Conservation (phyloP, 2,888 invertebrate genomes). For the Steromphala cineraria region DNA sequence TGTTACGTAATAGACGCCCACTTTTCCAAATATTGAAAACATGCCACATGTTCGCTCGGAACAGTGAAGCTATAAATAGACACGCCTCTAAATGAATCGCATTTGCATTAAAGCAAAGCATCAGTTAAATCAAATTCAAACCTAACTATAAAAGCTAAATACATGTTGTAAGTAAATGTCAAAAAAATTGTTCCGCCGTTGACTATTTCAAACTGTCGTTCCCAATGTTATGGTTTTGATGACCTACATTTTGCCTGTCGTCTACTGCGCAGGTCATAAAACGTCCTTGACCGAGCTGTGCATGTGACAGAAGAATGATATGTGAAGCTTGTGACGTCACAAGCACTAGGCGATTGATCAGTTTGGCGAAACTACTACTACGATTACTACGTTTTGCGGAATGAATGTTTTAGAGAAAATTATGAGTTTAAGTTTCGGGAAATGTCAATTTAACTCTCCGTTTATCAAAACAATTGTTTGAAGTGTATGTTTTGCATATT, state of each 20-base stretch:
- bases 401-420: too few species aligned
- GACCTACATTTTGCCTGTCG: background rate
- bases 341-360: background rate
- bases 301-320: background rate
- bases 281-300: constrained; percentile 8
- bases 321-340: background rate
- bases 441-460: background rate
- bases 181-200: background rate
- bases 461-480: too few species aligned
- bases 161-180: background rate
- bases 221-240: background rate
- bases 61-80: too few species aligned
- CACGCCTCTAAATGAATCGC: too few species aligned
- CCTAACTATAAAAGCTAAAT: background rate
- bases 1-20: too few species aligned
- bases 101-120: too few species aligned
- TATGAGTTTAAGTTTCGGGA: background rate
- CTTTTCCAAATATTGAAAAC: too few species aligned
- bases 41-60: too few species aligned
- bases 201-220: background rate
- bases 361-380: too few species aligned
- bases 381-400: too few species aligned
- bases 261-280: background rate
- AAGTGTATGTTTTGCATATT: too few species aligned
- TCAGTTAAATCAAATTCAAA: too few species aligned